A percentile compares a stretch with the other conserved stretches of the same genome.
Evolutionary conservation across 1,140 invertebrate genomes (phyloP).

Genomic region (Semibalanus balanoides): DNA sequence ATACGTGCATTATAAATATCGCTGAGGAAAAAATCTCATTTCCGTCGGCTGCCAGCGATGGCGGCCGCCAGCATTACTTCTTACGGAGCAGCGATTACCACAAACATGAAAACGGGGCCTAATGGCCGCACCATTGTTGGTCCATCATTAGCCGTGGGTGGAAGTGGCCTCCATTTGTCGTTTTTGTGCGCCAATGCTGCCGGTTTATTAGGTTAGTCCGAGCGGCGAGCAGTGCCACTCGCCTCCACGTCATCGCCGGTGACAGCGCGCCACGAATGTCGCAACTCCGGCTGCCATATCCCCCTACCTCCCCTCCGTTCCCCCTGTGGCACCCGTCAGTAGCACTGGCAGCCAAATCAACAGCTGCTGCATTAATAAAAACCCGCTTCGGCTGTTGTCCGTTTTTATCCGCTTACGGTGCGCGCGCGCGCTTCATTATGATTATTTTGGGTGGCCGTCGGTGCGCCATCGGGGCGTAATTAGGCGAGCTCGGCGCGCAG

Average conservation of each 20-base stretch:
- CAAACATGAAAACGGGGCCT: neutral
- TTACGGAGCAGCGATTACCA: neutral
- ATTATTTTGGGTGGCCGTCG: neutral
- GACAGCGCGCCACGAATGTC: neutral
- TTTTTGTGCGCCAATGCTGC: neutral
- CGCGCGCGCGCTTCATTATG: neutral
- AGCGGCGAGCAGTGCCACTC: neutral
- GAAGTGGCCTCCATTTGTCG: neutral
- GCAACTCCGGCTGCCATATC: neutral
- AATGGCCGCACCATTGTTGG: neutral
- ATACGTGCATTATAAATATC: neutral
- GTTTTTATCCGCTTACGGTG: neutral
- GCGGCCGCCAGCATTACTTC: neutral
- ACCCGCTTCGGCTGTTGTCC: neutral
- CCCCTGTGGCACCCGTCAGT: neutral
- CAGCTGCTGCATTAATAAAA: slow-evolving; percentile 2
- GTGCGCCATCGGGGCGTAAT: neutral
- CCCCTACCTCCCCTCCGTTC: no score
- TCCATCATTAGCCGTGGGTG: neutral
- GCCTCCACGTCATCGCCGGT: neutral
- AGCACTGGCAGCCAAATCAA: neutral
- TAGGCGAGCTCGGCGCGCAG: neutral
- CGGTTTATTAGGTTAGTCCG: neutral
- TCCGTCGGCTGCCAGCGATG: neutral
- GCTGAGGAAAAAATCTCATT: neutral